Conservation (phyloP, 2,888 invertebrate genomes). For the Ophion slaviceki region DNA sequence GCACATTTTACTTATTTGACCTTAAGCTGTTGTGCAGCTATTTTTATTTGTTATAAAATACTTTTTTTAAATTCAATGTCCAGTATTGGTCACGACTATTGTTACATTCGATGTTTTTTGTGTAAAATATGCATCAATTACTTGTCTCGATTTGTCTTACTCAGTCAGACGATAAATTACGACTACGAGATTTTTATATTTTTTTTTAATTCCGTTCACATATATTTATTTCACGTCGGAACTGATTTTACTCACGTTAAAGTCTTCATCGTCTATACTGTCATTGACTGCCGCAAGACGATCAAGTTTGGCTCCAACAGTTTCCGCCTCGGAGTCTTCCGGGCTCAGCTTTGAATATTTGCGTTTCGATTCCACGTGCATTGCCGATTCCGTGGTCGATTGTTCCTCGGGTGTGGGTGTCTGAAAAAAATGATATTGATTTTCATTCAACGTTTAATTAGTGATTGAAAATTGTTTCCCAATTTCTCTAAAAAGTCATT, state of each 20-base stretch:
- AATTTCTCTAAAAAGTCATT: no score
- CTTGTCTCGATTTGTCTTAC: no score
- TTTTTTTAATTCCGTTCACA: conserved; percentile 38
- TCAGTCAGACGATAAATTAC: no score
- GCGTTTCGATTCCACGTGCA: conserved; percentile 68
- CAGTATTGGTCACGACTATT: no score
- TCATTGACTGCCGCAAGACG: conserved; percentile 66
- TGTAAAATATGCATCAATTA: conserved; percentile 61
- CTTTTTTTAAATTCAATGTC: no score
- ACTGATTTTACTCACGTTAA: conserved; percentile 68
- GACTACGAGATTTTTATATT: not conserved
- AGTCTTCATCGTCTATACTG: conserved; percentile 74
- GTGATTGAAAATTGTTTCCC: no score
- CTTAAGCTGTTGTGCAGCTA: not conserved
- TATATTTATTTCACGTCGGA: not conserved
- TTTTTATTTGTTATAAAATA: no score
- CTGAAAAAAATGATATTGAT: conserved; percentile 41
- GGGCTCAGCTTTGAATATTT: conserved; percentile 72
- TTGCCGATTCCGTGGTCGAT: conserved; percentile 71
- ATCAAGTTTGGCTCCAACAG: conserved; percentile 70
- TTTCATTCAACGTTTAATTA: not conserved
- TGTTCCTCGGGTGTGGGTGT: conserved; percentile 70
- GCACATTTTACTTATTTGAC: not conserved
- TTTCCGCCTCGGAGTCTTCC: conserved; percentile 72
- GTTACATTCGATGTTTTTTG: no score